These are phyloP conservation scores for Drosophila malerkotliana DNA, from an alignment of 1,140 invertebrate genomes.

Conservation along the genomic window DNA sequence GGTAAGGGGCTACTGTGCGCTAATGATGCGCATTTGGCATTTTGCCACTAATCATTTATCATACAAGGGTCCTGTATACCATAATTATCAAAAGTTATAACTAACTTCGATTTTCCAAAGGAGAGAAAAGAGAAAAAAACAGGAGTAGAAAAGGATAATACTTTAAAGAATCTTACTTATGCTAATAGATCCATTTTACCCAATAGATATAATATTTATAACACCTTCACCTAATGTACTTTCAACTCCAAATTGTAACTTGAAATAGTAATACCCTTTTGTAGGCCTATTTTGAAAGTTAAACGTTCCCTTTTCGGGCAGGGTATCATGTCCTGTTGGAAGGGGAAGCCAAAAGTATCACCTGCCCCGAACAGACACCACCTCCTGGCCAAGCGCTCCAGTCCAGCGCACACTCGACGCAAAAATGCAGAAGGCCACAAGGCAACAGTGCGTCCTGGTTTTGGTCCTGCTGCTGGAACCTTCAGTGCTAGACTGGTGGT, in stretches of 20 bases:
- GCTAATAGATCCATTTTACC: too few species aligned
- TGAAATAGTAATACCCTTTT: constrained; percentile 6
- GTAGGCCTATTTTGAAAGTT: constrained; percentile 34
- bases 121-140: neutral
- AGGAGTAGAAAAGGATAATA: neutral
- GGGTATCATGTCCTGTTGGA: constrained; percentile 6
- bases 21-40: constrained; percentile 71
- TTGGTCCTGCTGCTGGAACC: constrained; percentile 37
- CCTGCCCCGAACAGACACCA: constrained; percentile 47
- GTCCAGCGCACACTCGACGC: constrained; percentile 68
- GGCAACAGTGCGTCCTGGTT: constrained; percentile 50
- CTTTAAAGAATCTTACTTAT: neutral
- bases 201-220: too few species aligned
- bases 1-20: constrained; percentile 29
- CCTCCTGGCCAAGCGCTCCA: constrained; percentile 53
- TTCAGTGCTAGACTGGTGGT: constrained; percentile 41
- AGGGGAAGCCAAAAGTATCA: constrained; percentile 67
- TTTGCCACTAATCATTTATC: constrained; percentile 68
- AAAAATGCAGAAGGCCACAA: constrained; percentile 14
- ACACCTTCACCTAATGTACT: too few species aligned
- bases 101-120: constrained; percentile 16
- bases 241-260: too few species aligned
- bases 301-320: constrained; percentile 28
- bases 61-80: constrained; percentile 31
- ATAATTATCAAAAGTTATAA: constrained; percentile 60